These are phyloP conservation scores for Bolinopsis microptera DNA, from an alignment of 37 sponge, comb jelly and placozoan species.

Conservation along the genomic window DNA sequence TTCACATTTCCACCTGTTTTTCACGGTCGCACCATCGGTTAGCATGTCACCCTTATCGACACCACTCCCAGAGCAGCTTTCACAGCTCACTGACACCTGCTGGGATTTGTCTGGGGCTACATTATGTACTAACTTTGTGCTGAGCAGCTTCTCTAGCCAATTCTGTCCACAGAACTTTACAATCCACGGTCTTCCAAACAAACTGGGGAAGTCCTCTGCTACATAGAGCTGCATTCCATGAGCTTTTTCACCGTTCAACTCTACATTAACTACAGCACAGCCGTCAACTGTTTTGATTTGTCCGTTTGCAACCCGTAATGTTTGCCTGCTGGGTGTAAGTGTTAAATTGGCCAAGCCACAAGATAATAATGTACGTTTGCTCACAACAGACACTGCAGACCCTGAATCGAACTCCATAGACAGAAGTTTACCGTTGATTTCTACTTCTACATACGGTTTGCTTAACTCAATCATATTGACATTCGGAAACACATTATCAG, in stretches of 20 bases:
- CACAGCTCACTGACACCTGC: too few species aligned
- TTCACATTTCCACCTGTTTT: too few species aligned
- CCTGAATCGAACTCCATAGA: constrained; percentile 68
- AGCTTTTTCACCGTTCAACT: not conserved
- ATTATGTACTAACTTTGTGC: not conserved
- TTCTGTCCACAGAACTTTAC: not conserved
- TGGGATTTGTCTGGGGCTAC: not conserved
- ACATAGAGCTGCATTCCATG: not conserved
- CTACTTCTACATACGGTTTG: constrained; percentile 4
- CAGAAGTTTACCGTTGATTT: not conserved
- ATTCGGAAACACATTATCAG: too few species aligned
- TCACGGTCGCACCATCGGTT: too few species aligned
- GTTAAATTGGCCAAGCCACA: not conserved
- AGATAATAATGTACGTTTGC: not conserved
- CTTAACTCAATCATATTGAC: not conserved
- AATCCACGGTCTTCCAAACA: constrained; percentile 66
- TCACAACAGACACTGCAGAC: constrained; percentile 47
- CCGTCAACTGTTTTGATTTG: not conserved
- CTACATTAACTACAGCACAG: not conserved
- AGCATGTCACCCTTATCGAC: too few species aligned
- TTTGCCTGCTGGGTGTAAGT: not conserved
- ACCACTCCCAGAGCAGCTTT: too few species aligned
- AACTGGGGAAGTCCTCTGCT: constrained; percentile 15
- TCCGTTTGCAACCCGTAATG: not conserved
- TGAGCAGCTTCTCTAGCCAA: constrained; percentile 21